Evolutionary conservation across 2,113 vertebrate genomes (phyloP).

Genomic region (Pampusana beccarii): DNA sequence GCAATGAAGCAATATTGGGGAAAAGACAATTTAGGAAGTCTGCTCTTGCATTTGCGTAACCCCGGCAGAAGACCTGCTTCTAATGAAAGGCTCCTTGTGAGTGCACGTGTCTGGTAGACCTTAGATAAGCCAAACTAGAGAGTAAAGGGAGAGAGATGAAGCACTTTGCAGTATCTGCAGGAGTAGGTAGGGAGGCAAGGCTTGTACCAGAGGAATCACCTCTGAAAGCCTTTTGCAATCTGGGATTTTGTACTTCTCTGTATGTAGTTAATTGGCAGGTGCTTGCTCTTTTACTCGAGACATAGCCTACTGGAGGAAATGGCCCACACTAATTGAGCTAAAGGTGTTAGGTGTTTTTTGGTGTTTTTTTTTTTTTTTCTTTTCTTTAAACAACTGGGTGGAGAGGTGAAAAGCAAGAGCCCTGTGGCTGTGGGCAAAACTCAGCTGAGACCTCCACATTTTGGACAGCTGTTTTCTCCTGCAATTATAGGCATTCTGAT

Average conservation of each 20-base stretch:
- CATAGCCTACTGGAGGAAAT: not conserved
- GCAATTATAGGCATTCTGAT: constrained; percentile 56
- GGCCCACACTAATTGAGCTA: not conserved
- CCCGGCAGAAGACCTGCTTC: not conserved
- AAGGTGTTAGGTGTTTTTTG: not conserved
- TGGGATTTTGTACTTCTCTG: not conserved
- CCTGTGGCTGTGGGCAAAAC: not conserved
- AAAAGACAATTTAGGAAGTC: not conserved
- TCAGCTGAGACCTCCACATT: not conserved
- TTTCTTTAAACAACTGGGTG: not conserved
- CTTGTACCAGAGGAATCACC: not conserved
- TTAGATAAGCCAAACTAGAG: not conserved
- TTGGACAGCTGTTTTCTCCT: constrained; percentile 50
- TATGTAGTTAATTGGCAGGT: constrained; percentile 9
- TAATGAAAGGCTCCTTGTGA: not conserved
- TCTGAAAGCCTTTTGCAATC: not conserved
- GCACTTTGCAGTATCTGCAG: not conserved
- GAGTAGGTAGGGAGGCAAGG: not conserved
- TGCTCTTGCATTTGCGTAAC: not conserved
- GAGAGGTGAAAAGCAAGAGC: not conserved
- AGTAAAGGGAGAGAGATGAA: not conserved
- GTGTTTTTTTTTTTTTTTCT: not conserved
- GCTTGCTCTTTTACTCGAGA: not conserved
- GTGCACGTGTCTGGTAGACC: not conserved
- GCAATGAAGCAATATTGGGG: not conserved